Evolutionary conservation across 1,140 invertebrate species (phyloP), one percentile per base, ranked within the genome.

Genomic region (Macrocentrus cingulum): DNA sequence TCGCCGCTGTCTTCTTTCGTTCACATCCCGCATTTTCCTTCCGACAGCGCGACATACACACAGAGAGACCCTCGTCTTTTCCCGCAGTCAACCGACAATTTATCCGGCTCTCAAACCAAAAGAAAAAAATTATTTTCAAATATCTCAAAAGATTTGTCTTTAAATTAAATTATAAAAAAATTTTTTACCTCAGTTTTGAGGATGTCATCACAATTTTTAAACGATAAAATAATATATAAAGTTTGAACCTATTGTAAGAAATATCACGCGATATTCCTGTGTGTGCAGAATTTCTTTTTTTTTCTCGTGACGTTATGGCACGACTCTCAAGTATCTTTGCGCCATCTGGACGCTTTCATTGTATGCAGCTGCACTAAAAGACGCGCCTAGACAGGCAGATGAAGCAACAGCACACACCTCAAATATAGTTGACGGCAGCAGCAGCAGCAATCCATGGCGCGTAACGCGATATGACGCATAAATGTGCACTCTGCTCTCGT

Each of bases 401-500:
- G 25, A 29, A 29, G 25, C 25, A 29, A 9, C 9, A 29, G 25
- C 16, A 23, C 46, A 51, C 41, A 50, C 37, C 34, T 37, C 52
- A 34, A 6, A 36, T 36, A 29, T 19, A 29, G 29, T 34, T 45
- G 34, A 41, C 15, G 49, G 20, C 46, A n/a, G n/a, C n/a, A n/a
- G n/a, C 36, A 16, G 32, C 46, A 19, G 56, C 51, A 63, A 63
- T 63, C 60, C 50, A 54, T 61, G 56, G 56, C 44, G 53, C 59
- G 59, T 66, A 54, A 66, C 60, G 59, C 34, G 45, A 60, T 62
- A 60, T 60, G 45, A 54, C 56, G 44, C 64, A 61, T 63, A 63
- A 66, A 61, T 66, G 61, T n/a, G n/a, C n/a, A n/a, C n/a, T n/a
- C 56, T 20, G 46, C 29, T 29, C 44, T 13, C 34, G 57, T 61